Percentiles rank a stretch among this genome's conserved stretches.
Evolutionary conservation across 1,140 invertebrate species (phyloP).

Genomic region (Bradysia coprophila): DNA sequence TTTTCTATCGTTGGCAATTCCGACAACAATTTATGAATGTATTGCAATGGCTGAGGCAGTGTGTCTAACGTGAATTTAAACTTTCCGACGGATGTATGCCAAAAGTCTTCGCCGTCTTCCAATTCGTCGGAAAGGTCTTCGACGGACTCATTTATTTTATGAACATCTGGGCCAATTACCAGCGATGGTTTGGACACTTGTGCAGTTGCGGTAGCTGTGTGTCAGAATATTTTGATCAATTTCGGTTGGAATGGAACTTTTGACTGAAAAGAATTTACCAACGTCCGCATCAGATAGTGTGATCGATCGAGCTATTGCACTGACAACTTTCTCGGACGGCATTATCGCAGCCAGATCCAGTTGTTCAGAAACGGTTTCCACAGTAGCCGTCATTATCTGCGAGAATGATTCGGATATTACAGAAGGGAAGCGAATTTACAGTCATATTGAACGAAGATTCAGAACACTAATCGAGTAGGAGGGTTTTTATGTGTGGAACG

Average conservation of each 20-base stretch:
- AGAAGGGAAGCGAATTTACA: too few species aligned
- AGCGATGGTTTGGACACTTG: constrained; percentile 45
- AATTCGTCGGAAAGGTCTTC: constrained; percentile 42
- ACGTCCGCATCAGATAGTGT: constrained; percentile 80
- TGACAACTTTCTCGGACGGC: constrained; percentile 59
- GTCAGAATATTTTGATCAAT: too few species aligned
- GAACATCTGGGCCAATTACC: constrained; percentile 26
- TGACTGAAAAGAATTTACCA: constrained; percentile 27
- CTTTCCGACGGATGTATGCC: constrained; percentile 82
- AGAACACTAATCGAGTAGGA: constrained; percentile 9
- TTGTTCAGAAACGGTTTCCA: constrained; percentile 81
- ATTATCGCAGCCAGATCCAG: constrained; percentile 63
- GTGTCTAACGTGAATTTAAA: constrained; percentile 84
- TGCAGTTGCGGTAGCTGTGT: constrained; percentile 34
- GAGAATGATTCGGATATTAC: too few species aligned
- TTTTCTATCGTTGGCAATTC: constrained; percentile 69
- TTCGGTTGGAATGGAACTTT: constrained; percentile 1
- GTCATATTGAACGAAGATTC: too few species aligned
- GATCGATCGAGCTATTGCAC: constrained; percentile 64
- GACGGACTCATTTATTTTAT: constrained; percentile 32
- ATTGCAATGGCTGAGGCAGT: constrained; percentile 79
- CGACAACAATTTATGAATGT: constrained; percentile 77
- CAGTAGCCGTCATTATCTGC: constrained; percentile 83
- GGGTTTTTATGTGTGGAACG: constrained; percentile 9
- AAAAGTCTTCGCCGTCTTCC: constrained; percentile 59